Percentiles rank a stretch among this genome's conserved stretches.
Conservation (phyloP, 1,140 invertebrate species). For the Rhagoletis zephyria region DNA sequence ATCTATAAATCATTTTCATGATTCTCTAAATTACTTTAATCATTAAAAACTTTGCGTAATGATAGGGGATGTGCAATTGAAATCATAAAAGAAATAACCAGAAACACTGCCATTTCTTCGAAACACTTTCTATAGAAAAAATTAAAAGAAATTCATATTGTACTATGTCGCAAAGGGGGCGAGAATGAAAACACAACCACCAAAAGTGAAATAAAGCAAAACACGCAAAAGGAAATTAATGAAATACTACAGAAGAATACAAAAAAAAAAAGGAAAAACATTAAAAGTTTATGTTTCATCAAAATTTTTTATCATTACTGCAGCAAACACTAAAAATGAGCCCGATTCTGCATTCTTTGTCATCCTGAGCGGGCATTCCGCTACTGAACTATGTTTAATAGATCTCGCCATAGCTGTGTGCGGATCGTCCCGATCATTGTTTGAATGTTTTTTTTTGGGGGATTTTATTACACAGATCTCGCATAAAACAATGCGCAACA, state of each 20-base stretch:
- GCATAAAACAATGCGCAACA: neutral
- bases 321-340: neutral
- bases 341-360: neutral
- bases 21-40: constrained; percentile 43
- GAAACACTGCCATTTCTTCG: neutral
- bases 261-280: constrained; percentile 5
- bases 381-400: neutral
- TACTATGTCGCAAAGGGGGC: neutral
- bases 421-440: constrained; percentile 19
- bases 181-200: neutral
- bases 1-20: constrained; percentile 16
- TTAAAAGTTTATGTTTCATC: constrained; percentile 46
- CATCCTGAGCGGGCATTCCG: neutral
- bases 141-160: neutral
- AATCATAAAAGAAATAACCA: neutral
- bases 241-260: neutral
- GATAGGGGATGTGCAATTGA: constrained; percentile 25
- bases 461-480: constrained; percentile 36
- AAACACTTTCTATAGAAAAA: neutral
- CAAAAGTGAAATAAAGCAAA: neutral
- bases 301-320: neutral
- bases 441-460: neutral
- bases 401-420: neutral
- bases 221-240: neutral
- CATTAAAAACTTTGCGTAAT: neutral